Base-by-base conservation (phyloP, 2,888 invertebrate genomes). In the Altica lythri region DNA sequence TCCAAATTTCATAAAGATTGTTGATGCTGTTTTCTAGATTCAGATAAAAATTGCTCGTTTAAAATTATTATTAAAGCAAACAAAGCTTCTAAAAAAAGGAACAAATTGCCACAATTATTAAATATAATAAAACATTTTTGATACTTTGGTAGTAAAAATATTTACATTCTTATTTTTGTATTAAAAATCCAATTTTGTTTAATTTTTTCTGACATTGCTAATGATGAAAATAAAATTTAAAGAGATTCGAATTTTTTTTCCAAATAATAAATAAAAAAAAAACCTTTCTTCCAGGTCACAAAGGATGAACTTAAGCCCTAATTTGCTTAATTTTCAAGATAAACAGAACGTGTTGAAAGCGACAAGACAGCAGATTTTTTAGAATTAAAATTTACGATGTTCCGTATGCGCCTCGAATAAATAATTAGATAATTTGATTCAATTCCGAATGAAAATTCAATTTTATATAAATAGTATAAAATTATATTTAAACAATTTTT, bases 311-410 rank as follows among this genome's bases (percentile, higher is more conserved):
- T 22, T 46, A 46, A 34, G 25, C 45, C 45, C 22, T 35, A 46
- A 32, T 46, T 46, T 46, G 22, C 45, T 46, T 46, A 46, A 46
- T 46, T 46, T 46, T 34, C 22, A 32, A 46, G 45, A 46, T 46
- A 46, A 46, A 46, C 34, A 46, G 45, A 46, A 46, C 35, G 45
- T 46, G 45, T 46, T 35, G 45, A 19, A 13, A 34, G 45, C 32
- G 45, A 34, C 45, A 46, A 22, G 35, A 34, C 32, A 46, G 34
- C 45, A 34, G 45, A 46, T 46, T 46, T 46, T 35, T 22, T n/a
- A 35, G 45, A 46, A 22, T 45, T 45, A 45, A 45, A 45, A 45
- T 45, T 45, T 32, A 34, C 19, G 12, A 27, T 4, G 34, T 6
- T 46, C 22, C 34, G 34, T 22, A 34, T 32, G 32, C 45, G 32